Percentiles rank a stretch among this genome's conserved stretches.
phyloP scores from a whole-genome alignment of 2,113 vertebrate species.

The Misgurnus anguillicaudatus region DNA sequence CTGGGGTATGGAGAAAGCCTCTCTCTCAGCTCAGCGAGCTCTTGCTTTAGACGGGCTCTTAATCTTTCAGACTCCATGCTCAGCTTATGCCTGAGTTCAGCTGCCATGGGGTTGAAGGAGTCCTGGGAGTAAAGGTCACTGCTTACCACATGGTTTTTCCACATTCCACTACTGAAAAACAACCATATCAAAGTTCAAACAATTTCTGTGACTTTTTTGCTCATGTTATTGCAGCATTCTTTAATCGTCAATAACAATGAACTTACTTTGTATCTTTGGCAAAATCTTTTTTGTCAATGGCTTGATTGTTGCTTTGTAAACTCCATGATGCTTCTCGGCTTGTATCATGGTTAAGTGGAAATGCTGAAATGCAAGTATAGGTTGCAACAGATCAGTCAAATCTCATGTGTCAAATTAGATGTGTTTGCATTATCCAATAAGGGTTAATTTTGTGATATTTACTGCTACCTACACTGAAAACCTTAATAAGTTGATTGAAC shows the following conservation, averaged over 20 bases:
- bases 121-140: constrained; percentile 69
- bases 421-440: too few relatives aligned
- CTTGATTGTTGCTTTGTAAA: constrained; percentile 67
- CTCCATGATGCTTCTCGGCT: constrained; percentile 67
- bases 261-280: constrained; percentile 72
- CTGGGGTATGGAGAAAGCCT: constrained; percentile 77
- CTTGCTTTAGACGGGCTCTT: constrained; percentile 72
- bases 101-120: constrained; percentile 61
- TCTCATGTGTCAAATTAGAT: too few relatives aligned
- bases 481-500: too few relatives aligned
- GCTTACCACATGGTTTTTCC: constrained; percentile 77
- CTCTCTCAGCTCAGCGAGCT: constrained; percentile 77
- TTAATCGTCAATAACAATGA: background rate
- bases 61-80: constrained; percentile 69
- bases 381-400: background rate
- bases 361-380: constrained; percentile 57
- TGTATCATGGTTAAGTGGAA: constrained; percentile 60
- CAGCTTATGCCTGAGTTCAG: constrained; percentile 61
- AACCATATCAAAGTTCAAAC: background rate
- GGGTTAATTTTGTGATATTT: too few relatives aligned
- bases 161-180: constrained; percentile 61
- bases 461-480: too few relatives aligned
- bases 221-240: too few relatives aligned
- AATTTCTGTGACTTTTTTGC: background rate
- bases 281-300: constrained; percentile 67